Conservation (phyloP, 2,113 vertebrate species). For the Rutilus rutilus region DNA sequence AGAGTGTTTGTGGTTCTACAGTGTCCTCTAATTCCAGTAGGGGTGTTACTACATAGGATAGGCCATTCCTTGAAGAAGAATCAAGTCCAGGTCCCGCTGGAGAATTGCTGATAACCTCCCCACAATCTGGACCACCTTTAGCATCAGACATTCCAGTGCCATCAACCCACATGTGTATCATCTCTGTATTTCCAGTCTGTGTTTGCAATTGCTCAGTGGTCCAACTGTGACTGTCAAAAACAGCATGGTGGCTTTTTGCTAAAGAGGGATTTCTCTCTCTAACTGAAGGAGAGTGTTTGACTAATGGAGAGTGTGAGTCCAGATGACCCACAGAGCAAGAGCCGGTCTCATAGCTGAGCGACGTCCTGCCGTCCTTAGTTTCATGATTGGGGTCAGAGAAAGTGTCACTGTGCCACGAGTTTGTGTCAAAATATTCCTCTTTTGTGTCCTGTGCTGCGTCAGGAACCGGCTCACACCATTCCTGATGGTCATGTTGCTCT, state of each 20-base stretch:
- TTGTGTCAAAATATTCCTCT: constrained; percentile 75
- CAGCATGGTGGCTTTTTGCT: not conserved
- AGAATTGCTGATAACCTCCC: constrained; percentile 24
- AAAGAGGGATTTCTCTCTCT: not conserved
- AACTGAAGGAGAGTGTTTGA: not conserved
- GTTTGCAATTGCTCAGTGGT: not conserved
- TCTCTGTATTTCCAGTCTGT: not conserved
- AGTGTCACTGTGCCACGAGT: constrained; percentile 75
- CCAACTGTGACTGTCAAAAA: not conserved
- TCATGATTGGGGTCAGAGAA: constrained; percentile 75
- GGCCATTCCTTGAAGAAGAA: not conserved
- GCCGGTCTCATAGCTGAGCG: constrained; percentile 62
- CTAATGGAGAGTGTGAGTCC: not conserved
- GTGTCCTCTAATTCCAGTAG: not conserved
- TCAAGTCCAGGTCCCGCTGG: constrained; percentile 46
- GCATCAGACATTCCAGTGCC: constrained; percentile 3
- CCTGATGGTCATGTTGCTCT: constrained; percentile 65
- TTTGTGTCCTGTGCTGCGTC: constrained; percentile 65
- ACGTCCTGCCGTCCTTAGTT: constrained; percentile 71
- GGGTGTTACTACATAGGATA: not conserved
- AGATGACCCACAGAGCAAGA: constrained; percentile 21
- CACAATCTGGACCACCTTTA: not conserved
- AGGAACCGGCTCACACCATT: constrained; percentile 59
- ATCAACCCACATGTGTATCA: not conserved
- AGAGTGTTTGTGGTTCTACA: constrained; percentile 14